Base-by-base conservation (phyloP, 2,888 invertebrate species). In the Temnothorax unifasciatus region DNA sequence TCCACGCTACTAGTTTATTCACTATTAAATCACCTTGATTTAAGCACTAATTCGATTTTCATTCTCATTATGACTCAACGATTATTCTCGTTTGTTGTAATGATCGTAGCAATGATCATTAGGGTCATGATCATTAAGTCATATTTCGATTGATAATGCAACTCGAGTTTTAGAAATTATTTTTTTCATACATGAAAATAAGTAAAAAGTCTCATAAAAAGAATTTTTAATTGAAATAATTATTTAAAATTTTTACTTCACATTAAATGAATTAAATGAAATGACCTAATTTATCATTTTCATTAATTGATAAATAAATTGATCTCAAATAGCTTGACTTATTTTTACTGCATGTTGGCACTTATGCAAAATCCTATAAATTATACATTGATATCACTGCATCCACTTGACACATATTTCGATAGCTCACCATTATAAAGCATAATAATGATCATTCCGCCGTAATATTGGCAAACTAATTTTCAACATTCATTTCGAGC, bases 1-100 rank as follows among this genome's bases (percentile, higher is more conserved):
- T 71, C 25, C 71, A 47, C 54, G 47, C 59, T 21, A 50, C 68
- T 29, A 68, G 71, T 71, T 61, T 71, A 59, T 3, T 71, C 47
- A 59, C 25, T 79, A 79, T 59, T 69, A 69, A 79, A 81, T 59
- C 71, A 59, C 25, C n/a, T 21, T 47, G 34, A 81, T 71, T 81
- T 71, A 25, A 66, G 47, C 59, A 59, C 54, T 21, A 81, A 81
- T 81, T 41, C 71, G 59, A 21, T 13, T 59, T 59, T 71, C 38
- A 47, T 69, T 81, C 18, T 71, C 59, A 61, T 81, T 81, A 61
- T 2, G 47, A 50, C 47, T 38, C 34, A 25, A 21, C 25, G 47
- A 69, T 61, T 81, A 71, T 59, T 59, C 38, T 34, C 59, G 25
- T 57, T 47, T 57, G 18, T 59, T 71, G 34, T 50, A 61, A 69